Evolutionary conservation across 2,113 vertebrate species (phyloP).

Genomic region (Dromaius novaehollandiae): DNA sequence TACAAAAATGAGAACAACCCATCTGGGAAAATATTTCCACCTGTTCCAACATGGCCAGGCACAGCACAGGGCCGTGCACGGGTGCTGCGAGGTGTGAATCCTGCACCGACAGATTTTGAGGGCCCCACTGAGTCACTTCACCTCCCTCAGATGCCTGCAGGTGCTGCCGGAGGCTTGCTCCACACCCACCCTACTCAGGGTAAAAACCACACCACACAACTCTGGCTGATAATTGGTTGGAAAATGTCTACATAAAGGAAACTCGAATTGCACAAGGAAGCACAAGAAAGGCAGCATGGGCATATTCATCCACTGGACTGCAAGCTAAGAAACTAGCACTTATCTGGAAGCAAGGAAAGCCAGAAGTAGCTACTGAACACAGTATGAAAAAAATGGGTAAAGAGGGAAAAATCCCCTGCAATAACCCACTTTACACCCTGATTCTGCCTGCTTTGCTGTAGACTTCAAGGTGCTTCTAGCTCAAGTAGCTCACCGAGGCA

Average conservation of each 20-base stretch:
- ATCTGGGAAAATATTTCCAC: background rate
- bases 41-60: background rate
- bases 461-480: background rate
- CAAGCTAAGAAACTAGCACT: background rate
- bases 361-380: background rate
- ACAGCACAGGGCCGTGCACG: background rate
- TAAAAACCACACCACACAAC: background rate
- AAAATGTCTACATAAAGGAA: background rate
- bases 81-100: background rate
- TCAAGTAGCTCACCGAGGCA: background rate
- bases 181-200: background rate
- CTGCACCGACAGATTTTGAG: background rate
- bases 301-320: background rate
- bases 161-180: background rate
- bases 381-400: background rate
- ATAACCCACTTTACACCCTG: background rate
- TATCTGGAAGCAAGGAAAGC: background rate
- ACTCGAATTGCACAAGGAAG: background rate
- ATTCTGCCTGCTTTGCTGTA: background rate
- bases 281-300: fast-evolving
- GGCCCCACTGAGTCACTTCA: fast-evolving
- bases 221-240: background rate
- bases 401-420: background rate
- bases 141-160: fast-evolving
- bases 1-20: too few relatives aligned